phyloP scores from a whole-genome alignment of 2,888 invertebrate genomes.

The Pycnomerus fuliginosus region DNA sequence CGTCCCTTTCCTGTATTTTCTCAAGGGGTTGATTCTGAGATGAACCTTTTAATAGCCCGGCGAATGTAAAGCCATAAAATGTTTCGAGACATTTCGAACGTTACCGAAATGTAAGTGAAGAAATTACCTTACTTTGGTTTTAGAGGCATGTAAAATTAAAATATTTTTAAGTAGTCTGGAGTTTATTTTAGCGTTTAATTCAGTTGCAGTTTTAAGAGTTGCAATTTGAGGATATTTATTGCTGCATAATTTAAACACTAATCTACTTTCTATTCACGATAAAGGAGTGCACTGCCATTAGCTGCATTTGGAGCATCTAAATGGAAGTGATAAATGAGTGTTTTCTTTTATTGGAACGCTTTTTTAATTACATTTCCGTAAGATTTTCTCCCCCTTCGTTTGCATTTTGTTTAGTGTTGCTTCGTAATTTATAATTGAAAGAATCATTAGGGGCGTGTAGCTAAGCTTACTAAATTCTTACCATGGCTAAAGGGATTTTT shows the following conservation, averaged over 20 bases:
- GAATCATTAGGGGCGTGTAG: too few species aligned
- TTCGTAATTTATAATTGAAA: too few species aligned
- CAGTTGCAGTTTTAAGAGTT: slow-evolving; percentile 36
- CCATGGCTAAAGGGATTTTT: too few species aligned
- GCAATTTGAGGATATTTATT: slow-evolving; percentile 42
- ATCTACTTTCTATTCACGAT: slow-evolving; percentile 42
- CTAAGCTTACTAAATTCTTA: too few species aligned
- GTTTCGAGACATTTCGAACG: slow-evolving; percentile 31
- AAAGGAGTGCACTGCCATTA: slow-evolving; percentile 38
- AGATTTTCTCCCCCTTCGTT: too few species aligned
- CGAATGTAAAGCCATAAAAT: slow-evolving; percentile 41
- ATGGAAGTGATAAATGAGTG: slow-evolving; percentile 37
- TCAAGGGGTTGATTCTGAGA: slow-evolving; percentile 41
- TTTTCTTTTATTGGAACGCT: slow-evolving; percentile 29
- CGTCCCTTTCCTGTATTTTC: slow-evolving; percentile 40
- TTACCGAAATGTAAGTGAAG: slow-evolving; percentile 33
- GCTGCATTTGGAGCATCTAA: slow-evolving; percentile 36
- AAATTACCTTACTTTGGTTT: too few species aligned
- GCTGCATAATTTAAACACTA: slow-evolving; percentile 44
- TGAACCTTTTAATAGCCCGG: slow-evolving; percentile 42
- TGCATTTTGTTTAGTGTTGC: too few species aligned
- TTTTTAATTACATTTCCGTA: slow-evolving; percentile 36
- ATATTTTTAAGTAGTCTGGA: too few species aligned
- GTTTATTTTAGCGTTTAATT: slow-evolving; percentile 15
- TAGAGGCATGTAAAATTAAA: too few species aligned